Conservation (phyloP, 2,113 vertebrate genomes). For the Atherinomorus stipes region DNA sequence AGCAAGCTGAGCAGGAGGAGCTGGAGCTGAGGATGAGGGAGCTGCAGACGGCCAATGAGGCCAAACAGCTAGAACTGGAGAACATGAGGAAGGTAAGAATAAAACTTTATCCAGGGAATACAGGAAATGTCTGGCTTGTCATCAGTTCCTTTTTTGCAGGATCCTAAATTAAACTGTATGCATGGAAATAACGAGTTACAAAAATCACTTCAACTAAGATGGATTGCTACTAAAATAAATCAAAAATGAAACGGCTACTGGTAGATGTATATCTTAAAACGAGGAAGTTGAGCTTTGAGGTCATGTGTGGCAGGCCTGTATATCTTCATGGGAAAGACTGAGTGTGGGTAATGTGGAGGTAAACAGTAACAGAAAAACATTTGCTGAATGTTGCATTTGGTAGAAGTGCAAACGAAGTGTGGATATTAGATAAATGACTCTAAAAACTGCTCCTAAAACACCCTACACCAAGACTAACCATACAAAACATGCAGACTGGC, state of each 20-base stretch:
- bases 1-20: constrained; percentile 91
- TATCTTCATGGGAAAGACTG: constrained; percentile 5
- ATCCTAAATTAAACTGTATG: not conserved
- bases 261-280: not conserved
- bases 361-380: not conserved
- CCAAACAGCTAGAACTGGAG: constrained; percentile 93
- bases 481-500: not conserved
- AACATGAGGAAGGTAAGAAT: constrained; percentile 89
- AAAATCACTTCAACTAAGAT: not conserved
- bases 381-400: not conserved
- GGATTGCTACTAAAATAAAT: not conserved
- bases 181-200: not conserved
- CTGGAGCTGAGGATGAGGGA: constrained; percentile 93
- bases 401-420: not conserved
- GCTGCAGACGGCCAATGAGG: constrained; percentile 91
- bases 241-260: not conserved
- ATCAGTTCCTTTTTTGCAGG: not conserved
- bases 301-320: not conserved
- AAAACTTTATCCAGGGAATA: not conserved
- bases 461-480: not conserved
- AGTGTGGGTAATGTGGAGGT: not conserved
- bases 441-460: not conserved
- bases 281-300: not conserved
- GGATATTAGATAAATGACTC: not conserved
- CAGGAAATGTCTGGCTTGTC: constrained; percentile 1